Conservation (phyloP, 2,888 invertebrate genomes). For the Thymelicus acteon region DNA sequence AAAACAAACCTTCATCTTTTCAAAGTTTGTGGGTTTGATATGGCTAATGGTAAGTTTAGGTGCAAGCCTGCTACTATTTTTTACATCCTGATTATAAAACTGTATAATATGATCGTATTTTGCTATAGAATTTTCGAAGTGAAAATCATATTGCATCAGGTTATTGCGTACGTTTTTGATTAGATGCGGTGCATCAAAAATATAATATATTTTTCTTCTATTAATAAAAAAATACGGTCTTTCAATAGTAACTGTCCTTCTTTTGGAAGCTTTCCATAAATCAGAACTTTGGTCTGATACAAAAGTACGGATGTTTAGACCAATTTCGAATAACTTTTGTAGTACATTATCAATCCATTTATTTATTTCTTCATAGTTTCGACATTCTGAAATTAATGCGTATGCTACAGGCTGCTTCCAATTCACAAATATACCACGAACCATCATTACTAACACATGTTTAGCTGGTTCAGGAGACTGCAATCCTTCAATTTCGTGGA, state of each 20-base stretch:
- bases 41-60: slow-evolving; percentile 51
- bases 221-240: slow-evolving; percentile 48
- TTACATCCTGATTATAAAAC: slow-evolving; percentile 47
- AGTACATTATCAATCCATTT: too few species aligned
- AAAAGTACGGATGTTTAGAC: slow-evolving; percentile 12
- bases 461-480: too few species aligned
- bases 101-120: slow-evolving; percentile 51
- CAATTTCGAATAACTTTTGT: too few species aligned
- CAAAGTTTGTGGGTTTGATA: slow-evolving; percentile 47
- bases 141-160: slow-evolving; percentile 48
- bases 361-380: too few species aligned
- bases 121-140: slow-evolving; percentile 45
- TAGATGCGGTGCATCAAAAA: slow-evolving; percentile 51
- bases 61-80: slow-evolving; percentile 43
- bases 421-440: too few species aligned
- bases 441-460: too few species aligned
- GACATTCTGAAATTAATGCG: too few species aligned
- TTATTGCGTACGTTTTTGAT: slow-evolving; percentile 48
- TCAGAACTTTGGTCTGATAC: slow-evolving; percentile 43
- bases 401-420: too few species aligned
- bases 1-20: slow-evolving; percentile 47
- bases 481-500: too few species aligned
- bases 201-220: slow-evolving; percentile 49
- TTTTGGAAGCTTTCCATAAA: slow-evolving; percentile 42
- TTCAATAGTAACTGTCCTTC: slow-evolving; percentile 43